Base-by-base conservation (phyloP, 2,113 vertebrate genomes). In the Gallinago jamesoni region DNA sequence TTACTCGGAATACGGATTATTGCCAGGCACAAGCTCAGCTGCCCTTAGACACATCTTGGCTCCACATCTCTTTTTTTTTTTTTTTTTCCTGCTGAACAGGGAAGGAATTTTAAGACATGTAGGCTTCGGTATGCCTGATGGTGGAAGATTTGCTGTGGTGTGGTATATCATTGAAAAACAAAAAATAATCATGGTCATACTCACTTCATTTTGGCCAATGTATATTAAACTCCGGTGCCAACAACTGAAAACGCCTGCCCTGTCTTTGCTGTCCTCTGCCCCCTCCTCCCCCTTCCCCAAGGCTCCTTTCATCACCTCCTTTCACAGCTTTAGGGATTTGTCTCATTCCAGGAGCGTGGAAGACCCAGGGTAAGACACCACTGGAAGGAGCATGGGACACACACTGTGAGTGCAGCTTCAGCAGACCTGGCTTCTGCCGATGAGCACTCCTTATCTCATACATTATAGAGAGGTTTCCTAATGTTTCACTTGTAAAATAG, bases 111-210 rank as follows among this genome's bases (percentile, higher is more conserved):
- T 14, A 31, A n/a, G 53, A 2, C 0, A 1, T 7, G 12, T 1
- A 10, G 74, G 41, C 52, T 33, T n/a, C 2, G 8, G 19, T 23
- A 33, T 2, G 12, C 37, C 21, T 17, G 35, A 55, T 1, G 22
- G 70, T 14, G 18, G 37, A 1, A 3, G 37, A 3, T 2, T 17
- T 64, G 27, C 28, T 28, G 73, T 37, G 48, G 59, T 5, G 9
- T 4, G 25, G 4, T 1, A 16, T n/a, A 0, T 0, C 37, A 0
- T 0, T 2, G 45, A 2, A 31, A 47, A 35, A 43, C 18, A 37
- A 43, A 12, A 31, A n/a, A 35, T 35, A 45, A 19, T 33, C 22
- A 5, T 19, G 48, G 59, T 8, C 3, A 7, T 2, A 10, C 8
- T 21, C 1, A 33, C 37, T 50, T 33, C 48, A 41, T 14, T 1